Evolutionary conservation across 2,797 vertebrate genomes (phyloP).

Genomic region (Mastacembelus armatus): DNA sequence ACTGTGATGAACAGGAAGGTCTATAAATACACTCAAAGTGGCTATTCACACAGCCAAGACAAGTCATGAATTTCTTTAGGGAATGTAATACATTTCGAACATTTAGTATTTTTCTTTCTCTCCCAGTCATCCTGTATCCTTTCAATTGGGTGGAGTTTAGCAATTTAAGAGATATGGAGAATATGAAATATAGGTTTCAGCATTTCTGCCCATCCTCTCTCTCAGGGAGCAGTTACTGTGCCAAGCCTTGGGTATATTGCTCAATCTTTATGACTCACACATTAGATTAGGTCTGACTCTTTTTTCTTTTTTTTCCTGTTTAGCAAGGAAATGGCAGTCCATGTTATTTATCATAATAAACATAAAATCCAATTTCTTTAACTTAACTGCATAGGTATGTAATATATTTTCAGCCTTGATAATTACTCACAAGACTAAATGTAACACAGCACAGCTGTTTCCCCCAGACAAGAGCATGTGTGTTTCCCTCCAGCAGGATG

Average conservation of each 20-base stretch:
- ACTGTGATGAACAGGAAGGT: slow-evolving; percentile 40
- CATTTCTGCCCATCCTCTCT: slow-evolving; percentile 33
- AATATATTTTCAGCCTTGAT: slow-evolving; percentile 34
- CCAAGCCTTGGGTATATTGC: slow-evolving; percentile 38
- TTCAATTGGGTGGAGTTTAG: slow-evolving; percentile 45
- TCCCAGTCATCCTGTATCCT: slow-evolving; percentile 15
- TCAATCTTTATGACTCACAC: slow-evolving; percentile 38
- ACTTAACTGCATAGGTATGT: slow-evolving; percentile 7
- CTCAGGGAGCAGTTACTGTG: slow-evolving; percentile 24
- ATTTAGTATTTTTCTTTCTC: slow-evolving; percentile 38
- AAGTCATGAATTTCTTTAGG: slow-evolving; percentile 33
- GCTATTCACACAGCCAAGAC: slow-evolving; percentile 45
- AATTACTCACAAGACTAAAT: slow-evolving; percentile 48
- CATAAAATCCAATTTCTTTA: slow-evolving; percentile 19
- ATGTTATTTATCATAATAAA: slow-evolving; percentile 33
- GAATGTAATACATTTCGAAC: slow-evolving; percentile 45
- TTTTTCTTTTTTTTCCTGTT: slow-evolving; percentile 3
- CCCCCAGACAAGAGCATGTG: slow-evolving; percentile 40
- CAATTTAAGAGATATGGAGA: slow-evolving; percentile 45
- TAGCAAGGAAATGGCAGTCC: slow-evolving; percentile 16
- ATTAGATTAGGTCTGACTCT: slow-evolving; percentile 34
- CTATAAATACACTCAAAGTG: slow-evolving; percentile 44
- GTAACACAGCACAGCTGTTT: slow-evolving; percentile 59
- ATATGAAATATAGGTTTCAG: slow-evolving; percentile 48
- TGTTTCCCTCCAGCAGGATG: slow-evolving; percentile 34